Evolutionary conservation across 2,113 vertebrate genomes (phyloP).

Genomic region (Fukomys damarensis): DNA sequence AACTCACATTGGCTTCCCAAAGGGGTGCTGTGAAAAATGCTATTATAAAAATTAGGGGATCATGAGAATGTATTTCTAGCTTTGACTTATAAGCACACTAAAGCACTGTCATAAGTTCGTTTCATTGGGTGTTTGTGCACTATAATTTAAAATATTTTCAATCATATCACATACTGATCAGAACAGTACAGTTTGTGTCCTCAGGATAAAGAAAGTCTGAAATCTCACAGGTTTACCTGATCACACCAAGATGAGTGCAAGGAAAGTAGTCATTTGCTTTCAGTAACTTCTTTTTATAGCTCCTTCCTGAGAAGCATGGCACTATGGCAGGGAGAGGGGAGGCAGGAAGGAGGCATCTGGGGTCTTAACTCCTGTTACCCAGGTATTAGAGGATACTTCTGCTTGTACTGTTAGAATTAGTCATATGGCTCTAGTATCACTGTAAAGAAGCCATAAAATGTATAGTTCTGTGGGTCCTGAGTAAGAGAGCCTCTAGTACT

Average conservation of each 20-base stretch:
- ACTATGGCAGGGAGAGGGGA: neutral
- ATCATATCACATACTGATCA: neutral
- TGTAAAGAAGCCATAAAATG: neutral
- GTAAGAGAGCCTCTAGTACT: neutral
- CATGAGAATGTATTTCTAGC: neutral
- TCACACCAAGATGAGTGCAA: neutral
- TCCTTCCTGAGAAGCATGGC: neutral
- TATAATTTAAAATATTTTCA: neutral
- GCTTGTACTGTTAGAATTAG: neutral
- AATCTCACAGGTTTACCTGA: neutral
- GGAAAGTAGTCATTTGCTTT: neutral
- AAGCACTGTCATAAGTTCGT: neutral
- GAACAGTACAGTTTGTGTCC: neutral
- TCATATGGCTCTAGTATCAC: neutral
- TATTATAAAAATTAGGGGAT: neutral
- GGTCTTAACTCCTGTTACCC: neutral
- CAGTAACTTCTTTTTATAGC: neutral
- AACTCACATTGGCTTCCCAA: neutral
- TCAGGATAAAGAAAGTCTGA: neutral
- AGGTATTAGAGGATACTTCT: neutral
- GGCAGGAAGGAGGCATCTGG: neutral
- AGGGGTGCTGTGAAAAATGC: constrained; percentile 3
- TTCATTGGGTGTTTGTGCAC: neutral
- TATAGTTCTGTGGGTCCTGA: neutral
- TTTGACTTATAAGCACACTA: constrained; percentile 6